These are phyloP conservation scores for Pomacea canaliculata DNA, from an alignment of 2,888 invertebrate species.

Conservation along the genomic window DNA sequence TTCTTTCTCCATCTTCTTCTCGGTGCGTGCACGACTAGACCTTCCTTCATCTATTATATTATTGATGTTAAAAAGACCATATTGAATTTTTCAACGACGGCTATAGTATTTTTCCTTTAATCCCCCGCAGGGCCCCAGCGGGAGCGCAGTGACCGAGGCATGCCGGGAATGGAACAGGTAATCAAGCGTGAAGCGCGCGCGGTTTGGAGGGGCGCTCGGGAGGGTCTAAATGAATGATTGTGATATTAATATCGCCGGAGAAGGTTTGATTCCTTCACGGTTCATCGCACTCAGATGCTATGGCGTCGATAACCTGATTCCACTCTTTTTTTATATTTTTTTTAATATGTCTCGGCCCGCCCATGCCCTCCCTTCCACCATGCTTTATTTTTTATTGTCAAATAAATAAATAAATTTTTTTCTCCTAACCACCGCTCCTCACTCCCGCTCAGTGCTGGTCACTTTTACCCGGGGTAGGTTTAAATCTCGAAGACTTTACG, in stretches of 20 bases:
- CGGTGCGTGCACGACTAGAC: too few relatives aligned
- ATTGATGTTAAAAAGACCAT: too few relatives aligned
- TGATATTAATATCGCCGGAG: slow-evolving; percentile 23
- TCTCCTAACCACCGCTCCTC: too few relatives aligned
- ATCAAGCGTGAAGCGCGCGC: slow-evolving; percentile 13
- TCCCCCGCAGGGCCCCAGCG: slow-evolving; percentile 9
- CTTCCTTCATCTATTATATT: too few relatives aligned
- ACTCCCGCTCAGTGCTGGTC: too few relatives aligned
- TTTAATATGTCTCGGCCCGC: background rate
- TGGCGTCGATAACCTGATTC: slow-evolving; percentile 1
- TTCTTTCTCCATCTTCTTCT: too few relatives aligned
- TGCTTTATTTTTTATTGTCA: too few relatives aligned
- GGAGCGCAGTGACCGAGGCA: background rate
- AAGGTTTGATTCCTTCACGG: slow-evolving; percentile 17
- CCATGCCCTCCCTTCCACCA: background rate
- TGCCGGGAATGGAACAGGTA: slow-evolving; percentile 1
- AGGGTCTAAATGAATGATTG: slow-evolving; percentile 20
- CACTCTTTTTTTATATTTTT: background rate
- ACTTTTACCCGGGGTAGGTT: too few relatives aligned
- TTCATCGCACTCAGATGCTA: slow-evolving; percentile 20
- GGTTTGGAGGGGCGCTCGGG: slow-evolving; percentile 3
- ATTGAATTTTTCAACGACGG: too few relatives aligned
- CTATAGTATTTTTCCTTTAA: background rate
- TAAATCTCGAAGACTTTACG: too few relatives aligned
- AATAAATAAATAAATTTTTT: background rate